Conservation (phyloP, 2,888 invertebrate genomes). For the Hemaris fuciformis region DNA sequence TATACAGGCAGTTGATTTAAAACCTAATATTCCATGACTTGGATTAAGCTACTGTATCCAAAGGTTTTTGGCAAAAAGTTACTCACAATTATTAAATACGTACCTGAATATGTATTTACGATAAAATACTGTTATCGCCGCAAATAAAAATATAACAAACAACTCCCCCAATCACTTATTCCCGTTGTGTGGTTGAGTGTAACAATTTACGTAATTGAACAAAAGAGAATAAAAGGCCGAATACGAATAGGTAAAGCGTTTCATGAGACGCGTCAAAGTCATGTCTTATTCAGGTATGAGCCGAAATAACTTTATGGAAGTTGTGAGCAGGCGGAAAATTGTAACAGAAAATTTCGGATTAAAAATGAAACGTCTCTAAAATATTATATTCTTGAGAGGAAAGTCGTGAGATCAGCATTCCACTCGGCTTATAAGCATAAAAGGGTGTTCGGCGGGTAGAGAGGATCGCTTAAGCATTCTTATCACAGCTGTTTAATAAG, state of each 20-base stretch:
- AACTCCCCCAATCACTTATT: neutral
- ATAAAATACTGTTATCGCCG: neutral
- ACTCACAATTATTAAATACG: neutral
- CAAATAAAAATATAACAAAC: neutral
- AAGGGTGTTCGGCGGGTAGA: conserved; percentile 41
- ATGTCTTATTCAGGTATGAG: conserved; percentile 33
- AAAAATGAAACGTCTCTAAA: conserved; percentile 29
- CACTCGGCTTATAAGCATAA: conserved; percentile 45
- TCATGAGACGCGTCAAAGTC: conserved; percentile 32
- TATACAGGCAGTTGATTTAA: no score
- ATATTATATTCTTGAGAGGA: conserved; percentile 29
- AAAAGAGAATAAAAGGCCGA: conserved; percentile 39
- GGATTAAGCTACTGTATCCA: no score
- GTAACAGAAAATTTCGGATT: conserved; percentile 32
- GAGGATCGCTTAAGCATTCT: conserved; percentile 49
- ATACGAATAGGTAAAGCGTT: conserved; percentile 30
- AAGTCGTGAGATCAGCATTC: conserved; percentile 46
- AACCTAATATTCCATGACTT: no score
- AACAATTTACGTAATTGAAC: conserved; percentile 47
- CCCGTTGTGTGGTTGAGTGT: conserved; percentile 29
- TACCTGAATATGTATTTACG: neutral
- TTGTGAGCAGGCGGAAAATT: conserved; percentile 23
- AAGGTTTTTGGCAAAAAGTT: no score
- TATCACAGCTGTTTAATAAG: conserved; percentile 53
- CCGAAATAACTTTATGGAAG: conserved; percentile 21